Conservation (phyloP, 2,113 vertebrate species). For the Lathamus discolor region DNA sequence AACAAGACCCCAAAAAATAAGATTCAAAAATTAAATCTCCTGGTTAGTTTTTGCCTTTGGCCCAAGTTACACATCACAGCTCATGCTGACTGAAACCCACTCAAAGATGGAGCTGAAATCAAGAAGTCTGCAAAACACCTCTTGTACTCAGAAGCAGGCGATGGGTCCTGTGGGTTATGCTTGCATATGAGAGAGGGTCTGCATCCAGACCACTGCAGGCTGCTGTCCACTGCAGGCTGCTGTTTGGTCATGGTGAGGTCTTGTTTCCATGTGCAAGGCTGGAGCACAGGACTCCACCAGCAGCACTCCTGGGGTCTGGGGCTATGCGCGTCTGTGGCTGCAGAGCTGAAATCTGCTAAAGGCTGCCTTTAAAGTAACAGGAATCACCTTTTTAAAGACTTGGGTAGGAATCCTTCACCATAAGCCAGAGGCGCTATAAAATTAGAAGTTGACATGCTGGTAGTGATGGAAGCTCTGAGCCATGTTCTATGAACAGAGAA, state of each 20-base stretch:
- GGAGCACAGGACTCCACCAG: background rate
- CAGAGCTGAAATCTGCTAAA: background rate
- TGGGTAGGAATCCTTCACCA: background rate
- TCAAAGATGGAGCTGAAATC: background rate
- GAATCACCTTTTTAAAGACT: background rate
- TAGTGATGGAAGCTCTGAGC: background rate
- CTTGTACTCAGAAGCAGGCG: fast-evolving
- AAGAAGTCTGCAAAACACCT: background rate
- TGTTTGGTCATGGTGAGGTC: fast-evolving
- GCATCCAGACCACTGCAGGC: background rate
- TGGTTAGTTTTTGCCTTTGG: background rate
- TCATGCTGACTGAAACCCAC: background rate
- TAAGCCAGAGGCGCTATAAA: background rate
- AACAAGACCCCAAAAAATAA: background rate
- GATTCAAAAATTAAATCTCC: background rate
- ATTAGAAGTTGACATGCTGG: fast-evolving
- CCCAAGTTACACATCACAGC: background rate
- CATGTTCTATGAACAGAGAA: background rate
- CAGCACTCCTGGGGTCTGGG: background rate
- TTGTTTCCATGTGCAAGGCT: background rate
- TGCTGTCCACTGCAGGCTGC: background rate
- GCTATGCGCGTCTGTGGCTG: fast-evolving
- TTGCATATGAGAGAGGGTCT: fast-evolving
- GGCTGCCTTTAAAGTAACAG: background rate
- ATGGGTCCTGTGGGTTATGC: background rate